Evolutionary conservation across 2,797 vertebrate species (phyloP).

Genomic region (Notolepis coatsorum): DNA sequence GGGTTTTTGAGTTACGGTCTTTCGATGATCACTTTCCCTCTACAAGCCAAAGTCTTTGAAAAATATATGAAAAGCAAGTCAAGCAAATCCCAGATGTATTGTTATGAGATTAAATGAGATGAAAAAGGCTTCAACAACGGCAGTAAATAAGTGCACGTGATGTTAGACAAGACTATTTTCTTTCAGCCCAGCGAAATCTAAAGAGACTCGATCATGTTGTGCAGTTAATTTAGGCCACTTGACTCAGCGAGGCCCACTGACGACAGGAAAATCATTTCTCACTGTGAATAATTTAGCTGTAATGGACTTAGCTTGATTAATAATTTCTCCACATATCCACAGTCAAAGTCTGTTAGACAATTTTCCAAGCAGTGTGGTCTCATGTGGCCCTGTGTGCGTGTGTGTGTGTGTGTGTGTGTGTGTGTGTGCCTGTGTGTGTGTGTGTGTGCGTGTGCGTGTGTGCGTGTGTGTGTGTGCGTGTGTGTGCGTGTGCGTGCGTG

Average conservation of each 20-base stretch:
- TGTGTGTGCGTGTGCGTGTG: background rate
- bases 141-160: too few relatives aligned
- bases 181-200: too few relatives aligned
- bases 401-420: background rate
- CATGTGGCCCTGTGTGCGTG: background rate
- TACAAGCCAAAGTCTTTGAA: too few relatives aligned
- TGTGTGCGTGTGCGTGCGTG: background rate
- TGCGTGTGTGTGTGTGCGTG: background rate
- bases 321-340: conserved; percentile 35
- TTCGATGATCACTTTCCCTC: too few relatives aligned
- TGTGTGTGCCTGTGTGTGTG: background rate
- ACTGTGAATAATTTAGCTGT: conserved; percentile 48
- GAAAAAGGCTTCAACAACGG: too few relatives aligned
- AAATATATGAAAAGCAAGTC: too few relatives aligned
- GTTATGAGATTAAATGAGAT: too few relatives aligned
- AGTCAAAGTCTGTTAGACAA: conserved; percentile 37
- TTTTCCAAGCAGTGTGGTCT: conserved; percentile 27
- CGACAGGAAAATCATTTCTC: conserved; percentile 28
- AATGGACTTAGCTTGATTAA: conserved; percentile 46
- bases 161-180: too few relatives aligned
- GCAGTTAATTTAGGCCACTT: conserved; percentile 33
- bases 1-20: too few relatives aligned
- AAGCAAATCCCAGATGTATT: too few relatives aligned
- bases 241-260: conserved; percentile 23
- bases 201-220: conserved; percentile 3